Conservation (phyloP, 1,140 invertebrate genomes). For the Acarapis woodi region DNA sequence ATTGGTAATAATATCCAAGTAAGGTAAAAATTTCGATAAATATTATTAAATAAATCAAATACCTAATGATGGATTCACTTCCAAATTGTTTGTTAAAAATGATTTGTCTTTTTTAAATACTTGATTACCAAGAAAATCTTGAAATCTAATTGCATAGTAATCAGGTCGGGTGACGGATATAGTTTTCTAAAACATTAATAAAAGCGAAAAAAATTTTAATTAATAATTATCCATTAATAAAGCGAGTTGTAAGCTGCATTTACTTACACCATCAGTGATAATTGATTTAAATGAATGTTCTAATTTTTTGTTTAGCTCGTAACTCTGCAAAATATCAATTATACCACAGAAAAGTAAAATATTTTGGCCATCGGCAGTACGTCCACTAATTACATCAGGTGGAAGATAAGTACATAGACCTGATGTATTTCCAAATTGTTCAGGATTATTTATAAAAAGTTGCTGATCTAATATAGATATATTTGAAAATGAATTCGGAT, state of each 20-base stretch:
- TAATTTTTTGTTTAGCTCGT: constrained; percentile 79
- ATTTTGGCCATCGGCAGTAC: constrained; percentile 80
- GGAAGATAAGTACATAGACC: background rate
- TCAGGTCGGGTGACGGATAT: constrained; percentile 86
- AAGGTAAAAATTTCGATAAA: too few species aligned
- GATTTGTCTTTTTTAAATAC: constrained; percentile 95
- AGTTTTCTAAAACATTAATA: constrained; percentile 39
- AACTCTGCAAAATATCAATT: constrained; percentile 95
- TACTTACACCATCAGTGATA: constrained; percentile 69
- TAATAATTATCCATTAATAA: constrained; percentile 7
- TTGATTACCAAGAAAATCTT: constrained; percentile 80
- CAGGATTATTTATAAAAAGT: too few species aligned
- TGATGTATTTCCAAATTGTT: background rate
- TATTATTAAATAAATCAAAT: too few species aligned
- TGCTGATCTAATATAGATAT: too few species aligned
- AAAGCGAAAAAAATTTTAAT: too few species aligned
- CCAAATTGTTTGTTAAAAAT: too few species aligned
- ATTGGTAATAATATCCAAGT: too few species aligned
- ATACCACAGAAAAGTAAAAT: constrained; percentile 85
- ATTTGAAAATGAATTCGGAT: too few species aligned
- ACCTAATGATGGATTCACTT: too few species aligned
- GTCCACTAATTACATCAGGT: constrained; percentile 82
- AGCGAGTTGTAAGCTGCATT: constrained; percentile 9
- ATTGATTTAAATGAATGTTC: constrained; percentile 95
- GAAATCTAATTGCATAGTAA: constrained; percentile 87